Percentiles rank a stretch among this genome's conserved stretches.
Evolutionary conservation across 2,888 invertebrate genomes (phyloP).

Genomic region (Parnassius glacialis): DNA sequence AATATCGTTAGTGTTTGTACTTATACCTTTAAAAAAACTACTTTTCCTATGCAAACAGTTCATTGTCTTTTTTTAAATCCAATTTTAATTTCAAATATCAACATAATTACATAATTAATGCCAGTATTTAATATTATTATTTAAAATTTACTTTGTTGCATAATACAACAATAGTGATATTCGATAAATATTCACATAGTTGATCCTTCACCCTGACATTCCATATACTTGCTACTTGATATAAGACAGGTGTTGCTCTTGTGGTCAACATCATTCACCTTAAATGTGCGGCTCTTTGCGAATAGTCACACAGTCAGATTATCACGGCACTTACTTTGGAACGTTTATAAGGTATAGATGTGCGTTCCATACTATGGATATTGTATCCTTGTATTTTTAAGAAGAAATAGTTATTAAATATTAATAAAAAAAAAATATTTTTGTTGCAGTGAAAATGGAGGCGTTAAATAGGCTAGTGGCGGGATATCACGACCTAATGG

Average conservation of each 20-base stretch:
- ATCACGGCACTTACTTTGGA: not conserved
- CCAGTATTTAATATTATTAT: not conserved
- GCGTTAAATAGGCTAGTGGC: conserved; percentile 80
- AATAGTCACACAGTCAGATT: not conserved
- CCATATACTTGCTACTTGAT: conserved; percentile 47
- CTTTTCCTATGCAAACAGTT: too few species aligned
- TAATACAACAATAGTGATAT: not conserved
- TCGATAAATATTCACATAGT: too few species aligned
- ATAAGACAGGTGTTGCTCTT: conserved; percentile 29
- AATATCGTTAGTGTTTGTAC: too few species aligned
- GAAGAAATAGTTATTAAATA: not conserved
- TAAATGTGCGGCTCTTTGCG: conserved; percentile 2
- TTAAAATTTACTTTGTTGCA: not conserved
- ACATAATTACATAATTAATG: not conserved
- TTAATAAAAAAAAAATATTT: not conserved
- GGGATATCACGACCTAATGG: conserved; percentile 88
- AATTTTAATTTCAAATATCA: too few species aligned
- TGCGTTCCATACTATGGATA: not conserved
- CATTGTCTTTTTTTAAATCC: not conserved
- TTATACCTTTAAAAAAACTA: too few species aligned
- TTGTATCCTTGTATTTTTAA: not conserved
- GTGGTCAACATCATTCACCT: conserved; percentile 30
- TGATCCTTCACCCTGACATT: conserved; percentile 65
- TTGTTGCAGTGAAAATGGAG: conserved; percentile 80
- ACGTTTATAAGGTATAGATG: conserved; percentile 6